Evolutionary conservation across 92 coral and sea anemone species (phyloP), one percentile per base, ranked within the genome.

Genomic region (Zoanthus sociatus): DNA sequence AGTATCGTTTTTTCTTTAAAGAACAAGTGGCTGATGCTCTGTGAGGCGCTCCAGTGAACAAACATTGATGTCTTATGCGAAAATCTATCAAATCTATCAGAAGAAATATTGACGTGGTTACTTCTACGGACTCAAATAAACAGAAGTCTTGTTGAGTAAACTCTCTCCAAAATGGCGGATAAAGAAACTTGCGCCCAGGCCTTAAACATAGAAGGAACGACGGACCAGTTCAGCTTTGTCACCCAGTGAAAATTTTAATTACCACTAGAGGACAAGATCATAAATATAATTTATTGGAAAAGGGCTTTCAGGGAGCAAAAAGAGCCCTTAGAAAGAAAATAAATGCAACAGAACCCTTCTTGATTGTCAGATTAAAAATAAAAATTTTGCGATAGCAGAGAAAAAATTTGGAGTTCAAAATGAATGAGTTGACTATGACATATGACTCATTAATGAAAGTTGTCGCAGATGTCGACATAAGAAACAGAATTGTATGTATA

Each of bases 141-240:
- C 26, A 26, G 55, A 50, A 50, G 12, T 16, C 30, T 63, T 16
- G 5, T 63, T 16, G 5, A 63, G 20, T 63, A 7, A 63, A 63
- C 20, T 63, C 20, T 16, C 69, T 63, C 30, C 69, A 63, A 63
- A 63, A 63, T 11, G 69, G 69, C 69, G 69, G 69, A 63, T 20
- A 63, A 63, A 63, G 16, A 63, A 20, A 63, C 69, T 63, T 21
- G 69, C 30, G 69, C 69, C 69, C 69, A 63, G 69, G 7, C 69
- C 69, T 63, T 21, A 9, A 16, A 63, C 26, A 63, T 12, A 63
- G 69, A 63, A 63, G 69, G 69, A 12, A 63, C 69, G 69, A 63
- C 18, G 69, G 69, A 63, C 18, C 31, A 63, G 69, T 63, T 16
- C 69, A 63, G 69, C 16, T 21, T 63, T 16, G 69, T 63, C 69